These are phyloP conservation scores for Agrochola lota DNA, from an alignment of 2,888 invertebrate species.

Conservation along the genomic window DNA sequence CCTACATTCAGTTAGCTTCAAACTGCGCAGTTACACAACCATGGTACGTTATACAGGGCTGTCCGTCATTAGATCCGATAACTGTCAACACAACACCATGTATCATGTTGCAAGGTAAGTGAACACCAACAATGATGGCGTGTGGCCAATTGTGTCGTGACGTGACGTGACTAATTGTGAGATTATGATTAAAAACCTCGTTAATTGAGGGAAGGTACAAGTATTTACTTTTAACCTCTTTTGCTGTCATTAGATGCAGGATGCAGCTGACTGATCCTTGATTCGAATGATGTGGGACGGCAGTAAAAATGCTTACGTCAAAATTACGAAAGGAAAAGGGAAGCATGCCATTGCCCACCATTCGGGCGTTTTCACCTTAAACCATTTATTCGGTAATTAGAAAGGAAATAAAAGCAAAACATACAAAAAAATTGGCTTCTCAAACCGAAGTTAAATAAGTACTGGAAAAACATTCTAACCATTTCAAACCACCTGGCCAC, in stretches of 20 bases:
- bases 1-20: conserved; percentile 12
- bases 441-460: background rate
- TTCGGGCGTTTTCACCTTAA: background rate
- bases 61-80: conserved; percentile 54
- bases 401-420: conserved; percentile 10
- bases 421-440: background rate
- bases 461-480: conserved; percentile 22
- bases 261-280: background rate
- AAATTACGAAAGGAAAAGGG: conserved; percentile 12
- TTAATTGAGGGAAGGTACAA: conserved; percentile 42
- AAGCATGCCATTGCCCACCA: too few relatives aligned
- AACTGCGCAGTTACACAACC: conserved; percentile 52
- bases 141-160: conserved; percentile 73
- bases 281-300: background rate
- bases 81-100: conserved; percentile 60
- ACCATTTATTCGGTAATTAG: conserved; percentile 20
- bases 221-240: conserved; percentile 32
- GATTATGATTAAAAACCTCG: conserved; percentile 46
- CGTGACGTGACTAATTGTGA: conserved; percentile 60
- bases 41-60: conserved; percentile 29
- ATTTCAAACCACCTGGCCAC: conserved; percentile 40
- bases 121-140: conserved; percentile 74
- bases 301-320: background rate
- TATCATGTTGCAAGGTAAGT: conserved; percentile 64
- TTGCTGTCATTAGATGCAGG: conserved; percentile 13